Conservation (phyloP, 2,888 invertebrate species). For the Caenorhabditis doughertyi region DNA sequence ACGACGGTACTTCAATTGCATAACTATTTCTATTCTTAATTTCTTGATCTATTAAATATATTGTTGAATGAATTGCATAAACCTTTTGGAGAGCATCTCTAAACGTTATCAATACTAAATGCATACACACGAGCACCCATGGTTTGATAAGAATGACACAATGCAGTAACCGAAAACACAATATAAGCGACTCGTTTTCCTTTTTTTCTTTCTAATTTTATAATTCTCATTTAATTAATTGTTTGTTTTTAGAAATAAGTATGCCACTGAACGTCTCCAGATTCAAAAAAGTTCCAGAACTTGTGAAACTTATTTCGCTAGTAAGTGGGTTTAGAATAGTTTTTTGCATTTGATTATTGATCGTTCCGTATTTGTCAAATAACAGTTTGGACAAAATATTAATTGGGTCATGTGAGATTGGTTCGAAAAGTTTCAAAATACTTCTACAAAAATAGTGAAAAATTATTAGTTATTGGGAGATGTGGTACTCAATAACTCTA, state of each 20-base stretch:
- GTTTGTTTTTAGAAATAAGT: neutral
- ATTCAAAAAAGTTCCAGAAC: conserved; percentile 43
- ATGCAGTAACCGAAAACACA: conserved; percentile 52
- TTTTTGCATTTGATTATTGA: conserved; percentile 7
- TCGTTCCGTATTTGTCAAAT: neutral
- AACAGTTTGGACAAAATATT: neutral
- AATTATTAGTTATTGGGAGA: no score
- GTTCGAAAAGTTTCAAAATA: no score
- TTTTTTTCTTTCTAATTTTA: neutral
- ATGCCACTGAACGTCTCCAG: conserved; percentile 52
- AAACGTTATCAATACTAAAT: conserved; percentile 33
- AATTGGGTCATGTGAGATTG: neutral
- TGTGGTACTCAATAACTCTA: no score
- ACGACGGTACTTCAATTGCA: conserved; percentile 45
- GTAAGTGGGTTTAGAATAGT: conserved; percentile 46
- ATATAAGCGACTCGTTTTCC: conserved; percentile 15
- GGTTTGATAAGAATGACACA: conserved; percentile 43
- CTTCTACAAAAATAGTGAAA: no score
- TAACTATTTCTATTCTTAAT: conserved; percentile 6
- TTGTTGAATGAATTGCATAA: conserved; percentile 39
- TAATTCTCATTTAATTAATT: neutral
- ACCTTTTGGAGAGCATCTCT: conserved; percentile 26
- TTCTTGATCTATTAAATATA: neutral
- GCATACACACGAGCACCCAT: neutral
- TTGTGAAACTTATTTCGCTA: conserved; percentile 43